Conservation (phyloP, 2,888 invertebrate species). For the Drosophila rubida region DNA sequence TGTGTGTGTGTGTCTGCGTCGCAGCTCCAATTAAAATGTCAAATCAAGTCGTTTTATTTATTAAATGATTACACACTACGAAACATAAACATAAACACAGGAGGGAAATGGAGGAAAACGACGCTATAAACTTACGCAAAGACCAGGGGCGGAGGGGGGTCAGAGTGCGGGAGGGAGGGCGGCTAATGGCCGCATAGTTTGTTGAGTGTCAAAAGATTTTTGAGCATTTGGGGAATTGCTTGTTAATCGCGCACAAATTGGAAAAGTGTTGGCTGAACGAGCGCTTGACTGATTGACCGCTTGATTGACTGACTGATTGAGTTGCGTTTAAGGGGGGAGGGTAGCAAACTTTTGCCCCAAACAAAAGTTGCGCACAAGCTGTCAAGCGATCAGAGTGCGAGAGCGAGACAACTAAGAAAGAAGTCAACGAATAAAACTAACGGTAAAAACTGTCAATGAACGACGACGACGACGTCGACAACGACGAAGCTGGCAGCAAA, state of each 20-base stretch:
- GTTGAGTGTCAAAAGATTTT: slow-evolving; percentile 42
- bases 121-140: slow-evolving; percentile 14
- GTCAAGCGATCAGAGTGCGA: slow-evolving; percentile 26
- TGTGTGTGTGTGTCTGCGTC: slow-evolving; percentile 48
- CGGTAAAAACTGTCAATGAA: slow-evolving; percentile 76
- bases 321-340: neutral
- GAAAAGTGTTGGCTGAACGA: slow-evolving; percentile 43
- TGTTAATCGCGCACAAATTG: slow-evolving; percentile 55
- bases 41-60: slow-evolving; percentile 76
- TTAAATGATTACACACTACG: slow-evolving; percentile 68
- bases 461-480: slow-evolving; percentile 22
- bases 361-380: slow-evolving; percentile 33
- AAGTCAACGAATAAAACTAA: slow-evolving; percentile 51
- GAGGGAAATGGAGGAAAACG: neutral
- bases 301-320: slow-evolving; percentile 29
- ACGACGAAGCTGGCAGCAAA: slow-evolving; percentile 32
- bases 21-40: slow-evolving; percentile 76
- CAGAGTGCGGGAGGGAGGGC: neutral
- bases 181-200: slow-evolving; percentile 46
- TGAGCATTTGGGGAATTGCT: slow-evolving; percentile 34
- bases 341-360: neutral
- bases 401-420: slow-evolving; percentile 3
- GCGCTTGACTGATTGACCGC: slow-evolving; percentile 35
- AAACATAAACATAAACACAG: slow-evolving; percentile 37
- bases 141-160: neutral